Conservation (phyloP, 2,888 invertebrate genomes). For the Papilio demoleus region DNA sequence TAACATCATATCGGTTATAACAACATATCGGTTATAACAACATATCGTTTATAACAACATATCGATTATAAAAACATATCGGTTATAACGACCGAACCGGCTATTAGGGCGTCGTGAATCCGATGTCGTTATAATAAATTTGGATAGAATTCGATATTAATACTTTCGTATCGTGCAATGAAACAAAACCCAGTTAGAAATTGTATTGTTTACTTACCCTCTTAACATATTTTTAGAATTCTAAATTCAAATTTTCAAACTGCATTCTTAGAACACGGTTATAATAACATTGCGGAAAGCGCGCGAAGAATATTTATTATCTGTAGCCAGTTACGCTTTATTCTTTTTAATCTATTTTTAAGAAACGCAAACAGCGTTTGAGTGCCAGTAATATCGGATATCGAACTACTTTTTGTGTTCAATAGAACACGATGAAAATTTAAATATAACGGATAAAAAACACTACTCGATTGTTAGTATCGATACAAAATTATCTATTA, state of each 20-base stretch:
- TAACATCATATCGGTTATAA: no score
- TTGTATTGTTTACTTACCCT: no score
- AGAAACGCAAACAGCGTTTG: not conserved
- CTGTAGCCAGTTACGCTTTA: not conserved
- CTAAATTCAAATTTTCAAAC: slow-evolving; percentile 27
- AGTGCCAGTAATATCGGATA: not conserved
- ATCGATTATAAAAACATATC: no score
- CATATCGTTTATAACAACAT: no score
- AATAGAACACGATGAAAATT: not conserved
- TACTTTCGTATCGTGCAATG: no score
- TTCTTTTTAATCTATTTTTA: slow-evolving; percentile 11
- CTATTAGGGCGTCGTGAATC: no score
- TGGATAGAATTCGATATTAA: no score
- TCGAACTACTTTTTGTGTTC: not conserved
- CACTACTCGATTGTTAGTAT: no score
- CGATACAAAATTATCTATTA: slow-evolving; percentile 29
- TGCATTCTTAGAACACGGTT: slow-evolving; percentile 34
- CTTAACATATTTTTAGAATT: slow-evolving; percentile 4
- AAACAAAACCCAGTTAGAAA: not conserved
- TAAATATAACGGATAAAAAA: no score
- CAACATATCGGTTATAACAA: no score
- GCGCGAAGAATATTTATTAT: slow-evolving; percentile 7
- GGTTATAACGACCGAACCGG: no score
- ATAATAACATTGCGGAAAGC: slow-evolving; percentile 36
- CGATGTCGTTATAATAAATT: no score